Percentiles rank a stretch among this genome's conserved stretches.
These are phyloP conservation scores for Sternarchorhynchus goeldii DNA, from an alignment of 2,797 vertebrate species.

Conservation along the genomic window DNA sequence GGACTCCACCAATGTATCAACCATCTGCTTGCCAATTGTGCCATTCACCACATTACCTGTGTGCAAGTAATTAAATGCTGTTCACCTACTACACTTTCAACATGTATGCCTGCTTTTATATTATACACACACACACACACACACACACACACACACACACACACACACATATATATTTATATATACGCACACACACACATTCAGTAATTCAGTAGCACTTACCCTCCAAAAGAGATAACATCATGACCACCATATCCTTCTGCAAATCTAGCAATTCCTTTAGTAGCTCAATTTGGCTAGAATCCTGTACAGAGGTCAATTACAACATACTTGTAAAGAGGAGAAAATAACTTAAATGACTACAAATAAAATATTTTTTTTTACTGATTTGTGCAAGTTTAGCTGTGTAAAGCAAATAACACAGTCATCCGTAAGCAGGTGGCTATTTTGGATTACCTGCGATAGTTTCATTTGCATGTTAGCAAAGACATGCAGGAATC, in stretches of 20 bases:
- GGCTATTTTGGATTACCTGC: slow-evolving; percentile 73
- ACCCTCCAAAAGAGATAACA: slow-evolving; percentile 89
- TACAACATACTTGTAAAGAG: neutral
- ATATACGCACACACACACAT: too few relatives aligned
- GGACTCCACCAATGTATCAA: slow-evolving; percentile 90
- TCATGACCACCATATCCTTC: slow-evolving; percentile 91
- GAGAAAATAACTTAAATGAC: neutral
- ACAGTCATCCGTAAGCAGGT: neutral
- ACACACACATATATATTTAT: too few relatives aligned
- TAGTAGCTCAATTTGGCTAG: slow-evolving; percentile 86
- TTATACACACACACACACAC: too few relatives aligned
- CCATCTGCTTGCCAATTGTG: slow-evolving; percentile 93
- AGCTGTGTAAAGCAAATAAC: neutral
- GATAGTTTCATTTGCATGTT: slow-evolving; percentile 93
- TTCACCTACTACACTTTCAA: slow-evolving; percentile 2
- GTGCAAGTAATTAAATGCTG: neutral
- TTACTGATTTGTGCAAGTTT: neutral
- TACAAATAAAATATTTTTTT: neutral
- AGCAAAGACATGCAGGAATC: slow-evolving; percentile 88
- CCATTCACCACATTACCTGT: slow-evolving; percentile 90
- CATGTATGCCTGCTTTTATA: neutral
- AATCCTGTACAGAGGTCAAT: slow-evolving; percentile 71
- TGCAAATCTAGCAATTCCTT: slow-evolving; percentile 88
- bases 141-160: too few relatives aligned
- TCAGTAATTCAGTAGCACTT: slow-evolving; percentile 33